Conservation (phyloP, 2,797 vertebrate species). For the Eulemur mongoz region DNA sequence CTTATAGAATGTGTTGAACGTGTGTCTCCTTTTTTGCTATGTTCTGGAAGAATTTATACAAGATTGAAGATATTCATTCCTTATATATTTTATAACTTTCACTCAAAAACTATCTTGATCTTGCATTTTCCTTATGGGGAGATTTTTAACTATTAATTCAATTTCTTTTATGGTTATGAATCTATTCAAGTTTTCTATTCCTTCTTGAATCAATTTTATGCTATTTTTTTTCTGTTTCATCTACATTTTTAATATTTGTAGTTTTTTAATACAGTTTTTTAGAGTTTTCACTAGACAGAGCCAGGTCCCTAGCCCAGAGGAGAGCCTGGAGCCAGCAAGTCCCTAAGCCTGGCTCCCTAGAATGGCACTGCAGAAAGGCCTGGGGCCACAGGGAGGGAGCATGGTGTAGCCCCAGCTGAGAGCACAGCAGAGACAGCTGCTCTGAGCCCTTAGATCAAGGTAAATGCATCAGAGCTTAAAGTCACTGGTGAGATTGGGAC, state of each 20-base stretch:
- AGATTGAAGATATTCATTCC: background rate
- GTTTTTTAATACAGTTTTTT: background rate
- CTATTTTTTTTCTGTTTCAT: background rate
- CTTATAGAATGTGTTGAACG: background rate
- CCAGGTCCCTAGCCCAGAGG: accelerated
- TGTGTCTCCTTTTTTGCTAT: background rate
- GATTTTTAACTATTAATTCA: background rate
- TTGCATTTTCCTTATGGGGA: background rate
- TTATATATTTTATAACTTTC: background rate
- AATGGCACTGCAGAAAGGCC: background rate
- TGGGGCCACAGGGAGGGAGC: background rate
- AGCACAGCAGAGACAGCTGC: background rate
- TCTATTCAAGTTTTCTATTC: background rate
- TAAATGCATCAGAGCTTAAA: background rate
- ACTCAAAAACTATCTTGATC: background rate
- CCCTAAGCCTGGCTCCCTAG: background rate
- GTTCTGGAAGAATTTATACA: background rate
- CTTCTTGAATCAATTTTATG: background rate
- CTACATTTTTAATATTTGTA: background rate
- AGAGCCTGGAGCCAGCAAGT: background rate
- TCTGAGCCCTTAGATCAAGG: background rate
- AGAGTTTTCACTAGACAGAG: background rate
- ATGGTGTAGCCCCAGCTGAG: background rate
- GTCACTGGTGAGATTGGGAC: background rate
- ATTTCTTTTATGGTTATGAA: background rate